These are phyloP conservation scores for Himantopus leucocephalus DNA, from an alignment of 2,113 vertebrate genomes.

Conservation along the genomic window DNA sequence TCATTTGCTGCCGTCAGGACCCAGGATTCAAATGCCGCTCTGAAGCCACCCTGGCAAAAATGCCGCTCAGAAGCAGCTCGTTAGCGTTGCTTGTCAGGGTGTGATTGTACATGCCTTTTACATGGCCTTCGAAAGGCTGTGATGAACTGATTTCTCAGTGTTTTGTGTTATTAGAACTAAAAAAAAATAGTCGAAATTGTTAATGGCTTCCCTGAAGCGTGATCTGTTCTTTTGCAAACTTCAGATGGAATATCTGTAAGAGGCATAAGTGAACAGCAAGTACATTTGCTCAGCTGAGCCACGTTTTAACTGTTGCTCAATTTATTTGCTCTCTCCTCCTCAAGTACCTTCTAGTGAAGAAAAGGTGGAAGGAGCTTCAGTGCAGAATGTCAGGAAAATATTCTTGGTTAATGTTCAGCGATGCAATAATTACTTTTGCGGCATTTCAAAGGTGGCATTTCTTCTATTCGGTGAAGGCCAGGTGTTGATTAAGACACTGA, in stretches of 20 bases:
- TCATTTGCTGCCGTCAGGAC: neutral
- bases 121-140: neutral
- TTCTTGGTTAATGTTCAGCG: neutral
- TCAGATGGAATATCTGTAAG: neutral
- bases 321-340: neutral
- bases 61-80: neutral
- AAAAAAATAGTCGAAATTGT: neutral
- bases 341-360: neutral
- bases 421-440: neutral
- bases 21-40: accelerated
- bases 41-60: neutral
- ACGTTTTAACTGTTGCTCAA: neutral
- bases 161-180: neutral
- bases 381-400: neutral
- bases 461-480: neutral
- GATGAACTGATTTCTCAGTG: neutral
- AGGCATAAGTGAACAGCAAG: neutral
- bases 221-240: neutral
- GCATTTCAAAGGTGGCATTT: neutral
- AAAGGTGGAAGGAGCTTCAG: neutral
- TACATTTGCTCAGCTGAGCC: neutral
- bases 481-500: neutral
- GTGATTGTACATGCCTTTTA: neutral
- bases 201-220: neutral
- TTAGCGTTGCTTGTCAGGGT: neutral